A percentile compares a stretch with the other conserved stretches of the same genome.
Evolutionary conservation across 1,140 invertebrate genomes (phyloP).

Genomic region (Mactra quadrangularis): DNA sequence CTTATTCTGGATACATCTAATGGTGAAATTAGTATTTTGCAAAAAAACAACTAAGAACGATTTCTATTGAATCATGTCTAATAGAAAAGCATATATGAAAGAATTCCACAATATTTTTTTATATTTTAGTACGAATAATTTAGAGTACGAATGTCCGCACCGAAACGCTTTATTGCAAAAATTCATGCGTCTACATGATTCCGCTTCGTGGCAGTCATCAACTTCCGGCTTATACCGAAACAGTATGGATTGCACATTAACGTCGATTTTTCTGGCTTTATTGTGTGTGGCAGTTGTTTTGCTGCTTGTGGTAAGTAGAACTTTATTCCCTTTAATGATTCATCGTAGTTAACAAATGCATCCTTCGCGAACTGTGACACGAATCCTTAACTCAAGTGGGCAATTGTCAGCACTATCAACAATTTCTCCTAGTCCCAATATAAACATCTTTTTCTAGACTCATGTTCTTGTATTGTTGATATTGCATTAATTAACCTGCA

Average conservation of each 20-base stretch:
- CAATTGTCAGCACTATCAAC: background rate
- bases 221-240: conserved; percentile 40
- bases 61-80: no score
- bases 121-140: no score
- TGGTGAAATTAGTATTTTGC: no score
- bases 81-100: no score
- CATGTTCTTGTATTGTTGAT: no score
- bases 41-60: no score
- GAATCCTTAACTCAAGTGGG: background rate
- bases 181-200: background rate
- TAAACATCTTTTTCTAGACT: background rate
- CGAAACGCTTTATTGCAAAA: background rate
- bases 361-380: background rate
- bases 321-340: background rate
- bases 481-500: no score
- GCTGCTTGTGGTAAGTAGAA: background rate
- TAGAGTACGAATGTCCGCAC: no score
- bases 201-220: conserved; percentile 42
- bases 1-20: no score
- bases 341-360: background rate
- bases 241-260: conserved; percentile 12
- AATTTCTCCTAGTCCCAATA: no score
- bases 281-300: background rate
- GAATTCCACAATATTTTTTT: no score
- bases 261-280: conserved; percentile 1